A percentile compares a stretch with the other conserved stretches of the same genome.
phyloP scores from a whole-genome alignment of 2,797 vertebrate genomes.

The Prionace glauca region DNA sequence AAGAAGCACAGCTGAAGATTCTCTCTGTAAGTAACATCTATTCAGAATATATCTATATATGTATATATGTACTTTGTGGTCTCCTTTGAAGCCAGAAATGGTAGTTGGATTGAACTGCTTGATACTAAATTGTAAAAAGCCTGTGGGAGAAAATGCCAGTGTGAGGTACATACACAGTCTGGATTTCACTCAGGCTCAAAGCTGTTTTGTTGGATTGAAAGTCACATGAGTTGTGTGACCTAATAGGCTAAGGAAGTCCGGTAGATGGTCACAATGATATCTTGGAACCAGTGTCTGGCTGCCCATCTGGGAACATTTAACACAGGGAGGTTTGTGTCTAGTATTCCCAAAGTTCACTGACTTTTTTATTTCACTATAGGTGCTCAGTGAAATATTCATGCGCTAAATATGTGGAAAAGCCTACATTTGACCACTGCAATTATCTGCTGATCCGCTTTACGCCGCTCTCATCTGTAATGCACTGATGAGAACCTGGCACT shows the following conservation, averaged over 20 bases:
- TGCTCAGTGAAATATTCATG: neutral
- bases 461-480: neutral
- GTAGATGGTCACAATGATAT: slow-evolving; percentile 37
- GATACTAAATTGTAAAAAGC: neutral
- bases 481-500: neutral
- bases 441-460: neutral
- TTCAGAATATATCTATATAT: neutral
- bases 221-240: slow-evolving; percentile 4
- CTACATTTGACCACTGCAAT: neutral
- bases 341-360: slow-evolving; percentile 35
- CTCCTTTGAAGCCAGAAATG: neutral
- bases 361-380: neutral
- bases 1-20: neutral
- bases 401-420: neutral
- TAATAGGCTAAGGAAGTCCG: slow-evolving; percentile 36
- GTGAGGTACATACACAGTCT: neutral
- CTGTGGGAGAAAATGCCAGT: neutral
- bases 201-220: slow-evolving; percentile 19
- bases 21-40: neutral
- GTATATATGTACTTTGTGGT: neutral
- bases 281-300: slow-evolving; percentile 35
- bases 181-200: neutral
- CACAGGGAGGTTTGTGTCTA: slow-evolving; percentile 34
- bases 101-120: neutral
- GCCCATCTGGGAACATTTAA: slow-evolving; percentile 37